These are phyloP conservation scores for Chelonoidis abingdonii DNA, from an alignment of 2,113 vertebrate genomes.

Conservation along the genomic window DNA sequence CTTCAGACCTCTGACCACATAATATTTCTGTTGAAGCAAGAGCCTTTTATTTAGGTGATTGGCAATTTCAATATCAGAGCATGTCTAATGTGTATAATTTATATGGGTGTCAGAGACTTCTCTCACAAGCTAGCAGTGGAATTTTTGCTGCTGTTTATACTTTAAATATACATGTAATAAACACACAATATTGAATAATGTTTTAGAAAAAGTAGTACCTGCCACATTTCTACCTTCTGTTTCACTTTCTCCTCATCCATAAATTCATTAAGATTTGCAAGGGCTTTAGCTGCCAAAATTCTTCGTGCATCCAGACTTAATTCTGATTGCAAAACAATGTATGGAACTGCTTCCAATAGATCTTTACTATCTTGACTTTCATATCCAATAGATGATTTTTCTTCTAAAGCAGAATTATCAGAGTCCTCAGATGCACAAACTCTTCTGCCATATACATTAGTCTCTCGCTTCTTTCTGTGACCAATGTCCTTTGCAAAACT, in stretches of 20 bases:
- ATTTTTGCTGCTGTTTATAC: conserved; percentile 6
- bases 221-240: conserved; percentile 88
- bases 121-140: background rate
- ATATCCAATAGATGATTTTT: conserved; percentile 37
- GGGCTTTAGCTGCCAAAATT: conserved; percentile 87
- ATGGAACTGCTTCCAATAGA: conserved; percentile 70
- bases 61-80: background rate
- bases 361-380: conserved; percentile 60
- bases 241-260: conserved; percentile 81
- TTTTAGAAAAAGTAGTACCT: conserved; percentile 82
- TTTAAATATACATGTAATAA: background rate
- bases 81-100: background rate
- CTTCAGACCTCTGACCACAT: background rate
- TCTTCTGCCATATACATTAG: conserved; percentile 28
- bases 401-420: conserved; percentile 56
- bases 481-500: background rate
- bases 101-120: background rate
- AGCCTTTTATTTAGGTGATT: background rate
- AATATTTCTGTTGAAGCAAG: background rate
- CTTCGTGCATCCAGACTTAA: conserved; percentile 83
- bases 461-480: conserved; percentile 25
- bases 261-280: conserved; percentile 84
- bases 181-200: background rate
- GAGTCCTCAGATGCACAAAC: conserved; percentile 28
- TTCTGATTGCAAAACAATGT: conserved; percentile 80